A percentile compares a stretch with the other conserved stretches of the same genome.
phyloP scores from a whole-genome alignment of 2,113 vertebrate species.

The Petrocephalus microphthalmus region DNA sequence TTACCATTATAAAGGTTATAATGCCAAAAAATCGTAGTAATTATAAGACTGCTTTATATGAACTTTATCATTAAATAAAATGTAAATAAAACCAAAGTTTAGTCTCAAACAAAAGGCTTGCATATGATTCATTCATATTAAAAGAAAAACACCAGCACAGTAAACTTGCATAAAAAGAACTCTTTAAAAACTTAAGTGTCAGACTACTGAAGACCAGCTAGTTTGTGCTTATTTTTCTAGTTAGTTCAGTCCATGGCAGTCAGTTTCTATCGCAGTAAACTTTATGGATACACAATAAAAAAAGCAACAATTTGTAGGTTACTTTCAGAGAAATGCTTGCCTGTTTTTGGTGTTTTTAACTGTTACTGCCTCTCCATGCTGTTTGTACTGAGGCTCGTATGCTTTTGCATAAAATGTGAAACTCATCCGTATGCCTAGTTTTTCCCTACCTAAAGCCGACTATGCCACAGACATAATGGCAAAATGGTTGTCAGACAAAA shows the following conservation, averaged over 20 bases:
- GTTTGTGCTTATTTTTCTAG: not conserved
- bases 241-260: not conserved
- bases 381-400: not conserved
- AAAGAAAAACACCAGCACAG: not conserved
- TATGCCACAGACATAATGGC: not conserved
- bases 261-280: not conserved
- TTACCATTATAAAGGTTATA: too few species aligned
- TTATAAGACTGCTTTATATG: not conserved
- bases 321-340: not conserved
- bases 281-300: not conserved
- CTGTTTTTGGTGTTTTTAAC: not conserved
- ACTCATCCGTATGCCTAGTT: not conserved
- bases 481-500: not conserved
- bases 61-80: not conserved
- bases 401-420: too few species aligned
- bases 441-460: not conserved
- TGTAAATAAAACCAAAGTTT: not conserved
- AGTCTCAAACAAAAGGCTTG: not conserved
- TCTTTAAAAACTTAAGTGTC: not conserved
- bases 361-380: not conserved
- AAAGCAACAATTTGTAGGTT: not conserved
- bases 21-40: not conserved
- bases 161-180: not conserved
- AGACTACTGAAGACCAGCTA: not conserved
- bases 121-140: not conserved